Evolutionary conservation across 2,888 invertebrate species (phyloP).

Genomic region (Altica lythri): DNA sequence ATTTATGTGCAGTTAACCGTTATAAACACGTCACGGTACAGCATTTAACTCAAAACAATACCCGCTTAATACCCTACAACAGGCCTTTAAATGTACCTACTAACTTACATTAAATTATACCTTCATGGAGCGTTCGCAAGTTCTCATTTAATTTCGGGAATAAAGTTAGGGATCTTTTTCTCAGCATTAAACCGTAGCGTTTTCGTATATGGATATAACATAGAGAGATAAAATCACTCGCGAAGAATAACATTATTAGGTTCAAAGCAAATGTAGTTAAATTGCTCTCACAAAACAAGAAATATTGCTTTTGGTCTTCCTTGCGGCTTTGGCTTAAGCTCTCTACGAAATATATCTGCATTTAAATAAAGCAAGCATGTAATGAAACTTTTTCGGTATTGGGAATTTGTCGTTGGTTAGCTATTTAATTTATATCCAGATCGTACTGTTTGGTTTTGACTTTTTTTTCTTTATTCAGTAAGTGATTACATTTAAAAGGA

Average conservation of each 20-base stretch:
- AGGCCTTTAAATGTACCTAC: no score
- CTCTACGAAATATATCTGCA: neutral
- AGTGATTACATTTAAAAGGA: no score
- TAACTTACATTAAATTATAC: no score
- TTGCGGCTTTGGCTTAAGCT: neutral
- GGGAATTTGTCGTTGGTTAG: no score
- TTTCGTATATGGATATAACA: constrained; percentile 6
- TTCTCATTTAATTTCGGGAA: constrained; percentile 19
- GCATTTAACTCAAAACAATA: no score
- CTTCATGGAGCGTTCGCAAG: constrained; percentile 10
- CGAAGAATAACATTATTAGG: constrained; percentile 21
- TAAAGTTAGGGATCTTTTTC: constrained; percentile 17
- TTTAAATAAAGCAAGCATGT: neutral
- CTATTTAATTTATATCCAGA: no score
- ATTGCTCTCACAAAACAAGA: constrained; percentile 14
- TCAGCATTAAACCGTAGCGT: constrained; percentile 5
- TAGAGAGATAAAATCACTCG: constrained; percentile 11
- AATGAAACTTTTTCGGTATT: no score
- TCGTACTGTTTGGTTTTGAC: no score
- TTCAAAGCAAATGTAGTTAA: constrained; percentile 13
- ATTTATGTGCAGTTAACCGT: no score
- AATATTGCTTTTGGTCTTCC: neutral
- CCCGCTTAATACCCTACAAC: no score
- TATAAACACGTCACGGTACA: no score
- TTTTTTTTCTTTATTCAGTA: no score